Evolutionary conservation across 2,797 vertebrate genomes (phyloP).

Genomic region (Triplophysa bombifrons): DNA sequence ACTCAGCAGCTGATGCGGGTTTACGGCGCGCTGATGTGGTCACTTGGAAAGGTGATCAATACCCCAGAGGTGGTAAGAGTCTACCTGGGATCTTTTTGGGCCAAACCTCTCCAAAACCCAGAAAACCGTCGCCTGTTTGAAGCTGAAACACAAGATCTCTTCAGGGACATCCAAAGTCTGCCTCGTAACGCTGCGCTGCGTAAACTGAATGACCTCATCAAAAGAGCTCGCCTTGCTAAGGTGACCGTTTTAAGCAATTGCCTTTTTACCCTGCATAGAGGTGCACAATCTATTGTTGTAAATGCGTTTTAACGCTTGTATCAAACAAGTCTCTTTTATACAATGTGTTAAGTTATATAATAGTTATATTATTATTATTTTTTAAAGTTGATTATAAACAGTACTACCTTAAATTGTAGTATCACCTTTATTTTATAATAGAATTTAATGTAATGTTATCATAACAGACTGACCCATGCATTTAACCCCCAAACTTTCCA

Average conservation of each 20-base stretch:
- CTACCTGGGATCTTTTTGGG: constrained; percentile 97
- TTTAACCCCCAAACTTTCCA: constrained; percentile 7
- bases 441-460: not conserved
- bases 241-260: constrained; percentile 64
- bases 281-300: no score
- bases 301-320: no score
- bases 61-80: constrained; percentile 93
- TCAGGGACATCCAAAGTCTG: constrained; percentile 92
- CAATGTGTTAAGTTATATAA: no score
- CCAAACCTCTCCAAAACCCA: constrained; percentile 90
- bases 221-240: constrained; percentile 94
- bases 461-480: not conserved
- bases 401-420: not conserved
- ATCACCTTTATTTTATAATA: not conserved
- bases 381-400: no score
- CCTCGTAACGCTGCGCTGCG: constrained; percentile 93
- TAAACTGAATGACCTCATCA: constrained; percentile 97
- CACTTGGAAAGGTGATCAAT: constrained; percentile 95
- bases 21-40: constrained; percentile 98
- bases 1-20: constrained; percentile 97
- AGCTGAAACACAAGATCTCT: constrained; percentile 92
- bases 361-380: no score
- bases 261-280: no score
- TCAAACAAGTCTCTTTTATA: no score
- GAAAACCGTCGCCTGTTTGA: constrained; percentile 94